Conservation (phyloP, 2,113 vertebrate species). For the Myrmecophaga tridactyla region DNA sequence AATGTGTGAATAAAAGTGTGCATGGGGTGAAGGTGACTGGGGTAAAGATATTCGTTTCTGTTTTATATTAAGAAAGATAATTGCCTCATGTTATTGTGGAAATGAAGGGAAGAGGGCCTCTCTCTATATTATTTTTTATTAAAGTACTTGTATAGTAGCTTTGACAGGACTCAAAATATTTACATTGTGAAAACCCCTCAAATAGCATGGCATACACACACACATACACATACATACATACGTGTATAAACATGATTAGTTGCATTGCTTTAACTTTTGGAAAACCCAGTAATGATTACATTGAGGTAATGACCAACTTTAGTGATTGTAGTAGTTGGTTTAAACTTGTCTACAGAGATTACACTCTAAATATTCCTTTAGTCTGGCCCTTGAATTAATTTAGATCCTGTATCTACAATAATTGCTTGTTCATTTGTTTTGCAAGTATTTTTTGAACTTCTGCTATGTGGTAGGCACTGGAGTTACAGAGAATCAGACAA, state of each 20-base stretch:
- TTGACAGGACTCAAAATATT: conserved; percentile 4
- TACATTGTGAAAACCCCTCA: neutral
- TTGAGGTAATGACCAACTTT: neutral
- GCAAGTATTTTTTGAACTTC: neutral
- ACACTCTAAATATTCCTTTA: neutral
- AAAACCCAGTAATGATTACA: neutral
- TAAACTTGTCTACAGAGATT: neutral
- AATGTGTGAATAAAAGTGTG: neutral
- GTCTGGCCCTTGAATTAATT: neutral
- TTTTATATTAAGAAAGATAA: neutral
- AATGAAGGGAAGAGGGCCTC: neutral
- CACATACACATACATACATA: neutral
- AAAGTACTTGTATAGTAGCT: conserved; percentile 1
- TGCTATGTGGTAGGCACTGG: neutral
- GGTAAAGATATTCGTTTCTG: neutral
- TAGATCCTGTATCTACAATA: neutral
- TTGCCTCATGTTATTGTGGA: neutral
- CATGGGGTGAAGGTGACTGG: neutral
- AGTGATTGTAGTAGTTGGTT: neutral
- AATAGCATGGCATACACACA: neutral
- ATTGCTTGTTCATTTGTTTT: neutral
- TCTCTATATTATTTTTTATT: rapidly evolving
- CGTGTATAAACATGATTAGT: neutral
- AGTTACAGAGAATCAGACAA: neutral
- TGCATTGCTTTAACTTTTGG: conserved; percentile 11